Evolutionary conservation across 2,888 invertebrate genomes (phyloP).

Genomic region (Brachycybe producta): DNA sequence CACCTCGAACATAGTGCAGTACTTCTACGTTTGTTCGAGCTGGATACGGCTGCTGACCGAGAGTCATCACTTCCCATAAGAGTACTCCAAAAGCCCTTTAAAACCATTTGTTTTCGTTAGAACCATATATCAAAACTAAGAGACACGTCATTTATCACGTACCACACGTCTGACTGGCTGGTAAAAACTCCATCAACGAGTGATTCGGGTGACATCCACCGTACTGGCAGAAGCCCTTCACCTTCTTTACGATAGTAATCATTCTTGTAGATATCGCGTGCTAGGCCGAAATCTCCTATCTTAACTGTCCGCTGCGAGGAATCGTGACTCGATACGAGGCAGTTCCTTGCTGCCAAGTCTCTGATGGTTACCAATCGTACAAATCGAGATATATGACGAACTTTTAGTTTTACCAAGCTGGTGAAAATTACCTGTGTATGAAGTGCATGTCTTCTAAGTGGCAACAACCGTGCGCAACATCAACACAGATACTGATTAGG

Average conservation of each 20-base stretch:
- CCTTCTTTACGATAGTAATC: constrained; percentile 95
- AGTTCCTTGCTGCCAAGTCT: constrained; percentile 91
- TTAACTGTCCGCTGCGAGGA: constrained; percentile 60
- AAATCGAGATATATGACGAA: neutral
- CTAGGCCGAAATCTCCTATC: constrained; percentile 93
- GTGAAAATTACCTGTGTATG: constrained; percentile 55
- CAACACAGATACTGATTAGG: constrained; percentile 81
- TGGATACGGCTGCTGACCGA: constrained; percentile 94
- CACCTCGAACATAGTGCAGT: constrained; percentile 70
- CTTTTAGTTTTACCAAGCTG: neutral
- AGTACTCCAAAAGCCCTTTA: constrained; percentile 48
- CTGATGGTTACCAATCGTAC: constrained; percentile 31
- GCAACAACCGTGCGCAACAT: constrained; percentile 87
- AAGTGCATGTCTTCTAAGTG: constrained; percentile 95
- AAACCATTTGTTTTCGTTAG: constrained; percentile 16
- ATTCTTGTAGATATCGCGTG: constrained; percentile 90
- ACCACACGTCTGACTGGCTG: constrained; percentile 91
- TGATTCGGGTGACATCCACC: constrained; percentile 97
- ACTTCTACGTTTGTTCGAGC: constrained; percentile 87
- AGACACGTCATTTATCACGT: constrained; percentile 2
- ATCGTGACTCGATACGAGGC: constrained; percentile 51
- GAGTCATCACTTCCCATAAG: constrained; percentile 91
- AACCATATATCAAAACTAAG: neutral
- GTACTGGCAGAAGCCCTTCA: constrained; percentile 72
- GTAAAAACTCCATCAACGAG: constrained; percentile 91